phyloP scores from a whole-genome alignment of 1,140 invertebrate genomes.

The Elymnias hypermnestra region DNA sequence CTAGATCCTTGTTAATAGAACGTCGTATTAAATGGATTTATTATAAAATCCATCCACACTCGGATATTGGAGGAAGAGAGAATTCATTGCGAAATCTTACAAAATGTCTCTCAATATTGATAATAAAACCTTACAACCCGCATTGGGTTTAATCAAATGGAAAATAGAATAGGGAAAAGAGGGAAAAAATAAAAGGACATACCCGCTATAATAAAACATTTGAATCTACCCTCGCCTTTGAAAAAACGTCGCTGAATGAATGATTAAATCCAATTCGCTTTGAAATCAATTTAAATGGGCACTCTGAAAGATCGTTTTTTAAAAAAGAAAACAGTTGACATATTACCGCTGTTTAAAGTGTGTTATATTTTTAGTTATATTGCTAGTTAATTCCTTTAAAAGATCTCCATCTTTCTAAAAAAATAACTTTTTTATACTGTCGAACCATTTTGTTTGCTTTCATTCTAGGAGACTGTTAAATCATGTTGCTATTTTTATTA shows the following conservation, averaged over 20 bases:
- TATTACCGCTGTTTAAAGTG: too few species aligned
- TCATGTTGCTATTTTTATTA: too few species aligned
- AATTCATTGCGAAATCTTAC: constrained; percentile 10
- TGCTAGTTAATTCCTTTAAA: too few species aligned
- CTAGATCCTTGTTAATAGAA: too few species aligned
- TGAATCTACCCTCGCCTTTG: constrained; percentile 8
- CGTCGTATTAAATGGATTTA: neutral
- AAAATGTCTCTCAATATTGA: constrained; percentile 6
- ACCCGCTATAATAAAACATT: constrained; percentile 12
- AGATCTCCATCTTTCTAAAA: too few species aligned
- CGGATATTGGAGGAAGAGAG: neutral
- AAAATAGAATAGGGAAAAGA: constrained; percentile 13
- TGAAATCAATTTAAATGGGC: constrained; percentile 10
- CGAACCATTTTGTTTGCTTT: too few species aligned
- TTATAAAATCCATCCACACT: neutral
- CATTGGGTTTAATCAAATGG: constrained; percentile 17
- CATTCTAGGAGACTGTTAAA: too few species aligned
- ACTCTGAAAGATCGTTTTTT: too few species aligned
- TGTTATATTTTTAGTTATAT: too few species aligned
- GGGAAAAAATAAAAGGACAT: constrained; percentile 11
- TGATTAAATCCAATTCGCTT: constrained; percentile 17
- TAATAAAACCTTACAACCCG: constrained; percentile 11
- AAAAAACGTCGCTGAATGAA: constrained; percentile 20
- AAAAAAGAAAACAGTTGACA: too few species aligned
- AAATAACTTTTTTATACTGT: too few species aligned